Evolutionary conservation across 37 sponge, comb jelly and placozoan species (phyloP).

Genomic region (Chondrilla cf. caribensis): DNA sequence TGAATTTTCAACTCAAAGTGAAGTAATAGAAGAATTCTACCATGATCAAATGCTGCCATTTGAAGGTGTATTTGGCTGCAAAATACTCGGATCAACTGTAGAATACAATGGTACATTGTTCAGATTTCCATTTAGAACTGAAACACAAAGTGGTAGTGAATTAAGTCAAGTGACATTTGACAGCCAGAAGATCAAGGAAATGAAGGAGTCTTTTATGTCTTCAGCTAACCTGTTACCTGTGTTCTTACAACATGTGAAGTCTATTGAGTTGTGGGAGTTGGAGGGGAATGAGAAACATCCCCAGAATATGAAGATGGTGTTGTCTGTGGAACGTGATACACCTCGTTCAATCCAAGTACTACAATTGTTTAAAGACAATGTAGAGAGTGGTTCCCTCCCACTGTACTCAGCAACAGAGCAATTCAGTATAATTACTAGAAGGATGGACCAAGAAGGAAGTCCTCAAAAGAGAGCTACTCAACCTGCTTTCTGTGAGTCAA

Average conservation of each 20-base stretch:
- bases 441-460: no score
- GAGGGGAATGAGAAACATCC: not conserved
- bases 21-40: slow-evolving; percentile 11
- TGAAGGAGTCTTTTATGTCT: slow-evolving; percentile 25
- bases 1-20: not conserved
- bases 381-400: not conserved
- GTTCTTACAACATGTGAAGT: slow-evolving; percentile 53
- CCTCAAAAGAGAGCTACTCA: not conserved
- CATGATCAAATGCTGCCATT: slow-evolving; percentile 70
- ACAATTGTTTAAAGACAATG: not conserved
- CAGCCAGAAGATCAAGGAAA: not conserved
- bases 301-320: not conserved
- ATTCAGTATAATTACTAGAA: no score
- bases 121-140: slow-evolving; percentile 64
- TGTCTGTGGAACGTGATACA: not conserved
- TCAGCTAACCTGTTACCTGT: slow-evolving; percentile 37
- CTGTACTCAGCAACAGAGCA: no score
- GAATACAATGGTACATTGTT: slow-evolving; percentile 74
- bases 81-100: slow-evolving; percentile 30
- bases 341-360: not conserved
- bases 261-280: slow-evolving; percentile 42
- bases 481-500: not conserved
- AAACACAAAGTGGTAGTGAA: slow-evolving; percentile 23
- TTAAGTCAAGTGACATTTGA: slow-evolving; percentile 29
- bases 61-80: slow-evolving; percentile 67